Conservation (phyloP, 2,888 invertebrate genomes). For the Eupithecia pulchellata region DNA sequence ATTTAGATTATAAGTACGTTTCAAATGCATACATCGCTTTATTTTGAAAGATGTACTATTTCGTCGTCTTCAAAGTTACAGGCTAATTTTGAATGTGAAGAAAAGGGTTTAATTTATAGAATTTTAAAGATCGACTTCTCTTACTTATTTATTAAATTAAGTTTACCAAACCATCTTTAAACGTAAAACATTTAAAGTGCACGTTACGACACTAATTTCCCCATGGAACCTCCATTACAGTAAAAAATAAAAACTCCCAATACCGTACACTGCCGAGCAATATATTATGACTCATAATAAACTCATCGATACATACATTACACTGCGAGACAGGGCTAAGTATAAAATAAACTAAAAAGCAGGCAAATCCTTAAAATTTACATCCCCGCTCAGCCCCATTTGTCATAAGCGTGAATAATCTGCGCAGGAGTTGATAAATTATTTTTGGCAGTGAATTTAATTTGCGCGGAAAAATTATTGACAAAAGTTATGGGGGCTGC, state of each 20-base stretch:
- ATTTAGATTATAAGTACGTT: too few relatives aligned
- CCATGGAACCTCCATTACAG: background rate
- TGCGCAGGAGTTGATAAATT: conserved; percentile 62
- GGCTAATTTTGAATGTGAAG: too few relatives aligned
- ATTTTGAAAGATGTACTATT: too few relatives aligned
- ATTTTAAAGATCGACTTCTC: too few relatives aligned
- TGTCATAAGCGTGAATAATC: conserved; percentile 78
- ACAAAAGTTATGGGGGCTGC: conserved; percentile 39
- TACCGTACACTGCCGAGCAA: conserved; percentile 10
- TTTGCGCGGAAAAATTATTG: conserved; percentile 39
- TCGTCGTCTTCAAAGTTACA: too few relatives aligned
- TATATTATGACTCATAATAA: conserved; percentile 40
- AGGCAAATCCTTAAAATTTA: conserved; percentile 75
- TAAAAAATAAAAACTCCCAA: background rate
- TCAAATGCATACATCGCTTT: too few relatives aligned
- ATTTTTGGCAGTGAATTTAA: conserved; percentile 62
- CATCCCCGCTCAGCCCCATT: conserved; percentile 59
- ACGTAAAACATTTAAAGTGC: background rate
- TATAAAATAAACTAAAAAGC: conserved; percentile 35
- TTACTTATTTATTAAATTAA: too few relatives aligned
- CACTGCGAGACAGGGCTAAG: conserved; percentile 37
- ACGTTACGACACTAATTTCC: background rate
- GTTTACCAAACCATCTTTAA: too few relatives aligned
- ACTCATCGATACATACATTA: conserved; percentile 45
- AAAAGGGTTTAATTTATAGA: too few relatives aligned